Base-by-base conservation (phyloP, 2,888 invertebrate genomes). In the Drosophila diplacantha region DNA sequence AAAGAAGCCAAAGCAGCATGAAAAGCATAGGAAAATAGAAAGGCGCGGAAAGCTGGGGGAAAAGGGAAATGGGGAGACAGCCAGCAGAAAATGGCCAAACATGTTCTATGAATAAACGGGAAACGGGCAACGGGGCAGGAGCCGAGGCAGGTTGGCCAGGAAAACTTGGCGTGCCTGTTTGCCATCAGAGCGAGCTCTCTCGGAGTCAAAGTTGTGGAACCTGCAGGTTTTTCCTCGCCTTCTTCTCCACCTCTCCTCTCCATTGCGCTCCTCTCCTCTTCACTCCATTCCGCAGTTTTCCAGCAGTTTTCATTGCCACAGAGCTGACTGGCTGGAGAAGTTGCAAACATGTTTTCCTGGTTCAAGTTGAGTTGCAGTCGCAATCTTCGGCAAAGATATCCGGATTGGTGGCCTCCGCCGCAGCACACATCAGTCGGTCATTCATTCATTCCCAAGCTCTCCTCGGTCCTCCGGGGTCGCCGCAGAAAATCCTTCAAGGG, bases 141-240 rank as follows among this genome's bases (percentile, higher is more conserved):
- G 44, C 3, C 18, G 14, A 11, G 46, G 47, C 22, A 37, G 41
- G 63, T 24, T 39, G 62, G 38, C 64, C 52, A 68, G 61, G 69
- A 66, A 77, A 77, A 72, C 72, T 74, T 78, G 78, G 81, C 75
- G 73, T 81, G 81, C 79, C 78, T 81, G 71, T 71, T 83, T 67
- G 81, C 67, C 70, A 77, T 70, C 72, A 52, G 38, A 65, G 46
- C 52, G 39, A 65, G 38, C 38, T 4, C 38, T 4, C 22, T 39
- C 14, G 24, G 26, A 63, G 41, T 47, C 46, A 67, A 54, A 49
- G 55, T 58, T 50, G 68, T 57, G 58, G 39, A 65, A 66, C 54
- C 49, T 55, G 65, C 35, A 47, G 69, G 51, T 51, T 69, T 59
- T 65, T 51, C 66, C 47, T 51, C n/a, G 41, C 46, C n/a, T 46